Evolutionary conservation across 2,888 invertebrate species (phyloP), one percentile per base, ranked within the genome.

Genomic region (Leptura quadrifasciata): DNA sequence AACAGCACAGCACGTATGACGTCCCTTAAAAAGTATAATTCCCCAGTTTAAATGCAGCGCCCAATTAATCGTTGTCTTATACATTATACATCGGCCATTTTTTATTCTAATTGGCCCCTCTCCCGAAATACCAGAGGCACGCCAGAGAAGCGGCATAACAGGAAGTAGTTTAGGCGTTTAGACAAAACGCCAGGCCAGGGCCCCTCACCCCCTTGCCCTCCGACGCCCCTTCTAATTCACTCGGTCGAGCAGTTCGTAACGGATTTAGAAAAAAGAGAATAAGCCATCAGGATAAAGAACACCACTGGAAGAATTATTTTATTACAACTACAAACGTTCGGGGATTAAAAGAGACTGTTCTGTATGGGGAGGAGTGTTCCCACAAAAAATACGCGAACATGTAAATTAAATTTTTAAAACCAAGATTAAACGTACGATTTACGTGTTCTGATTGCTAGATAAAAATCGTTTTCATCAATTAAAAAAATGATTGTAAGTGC

Each of bases 141-240:
- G 76, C 77, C 79, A 73, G 76, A 73, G 79, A 64, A 20, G 20
- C 70, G 71, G 70, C 76, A 75, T 75, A 77, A 79, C 79, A 77
- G 79, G 79, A 79, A 79, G 79, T 79, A 79, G 79, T 79, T 79
- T 79, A 77, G 79, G 79, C 73, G 75, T 79, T 80, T 80, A 80
- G 80, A 80, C 76, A 80, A 80, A 80, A 80, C 80, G 80, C 75
- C 77, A 67, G 76, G 78, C 78, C 76, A 74, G 58, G 80, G 74
- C 73, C 71, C 69, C 58, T 64, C 64, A 60, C 68, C 69, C 75
- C 73, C 67, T 63, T 21, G 35, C 68, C 70, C 67, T 35, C 35
- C 54, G 72, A 61, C 78, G 73, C 70, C 79, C 79, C 75, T 73
- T 79, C 79, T 79, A 79, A 79, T 77, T 77, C 79, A 77, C 70